These are phyloP conservation scores for Coregonus sp. DNA, from an alignment of 2,797 vertebrate genomes.

Conservation along the genomic window DNA sequence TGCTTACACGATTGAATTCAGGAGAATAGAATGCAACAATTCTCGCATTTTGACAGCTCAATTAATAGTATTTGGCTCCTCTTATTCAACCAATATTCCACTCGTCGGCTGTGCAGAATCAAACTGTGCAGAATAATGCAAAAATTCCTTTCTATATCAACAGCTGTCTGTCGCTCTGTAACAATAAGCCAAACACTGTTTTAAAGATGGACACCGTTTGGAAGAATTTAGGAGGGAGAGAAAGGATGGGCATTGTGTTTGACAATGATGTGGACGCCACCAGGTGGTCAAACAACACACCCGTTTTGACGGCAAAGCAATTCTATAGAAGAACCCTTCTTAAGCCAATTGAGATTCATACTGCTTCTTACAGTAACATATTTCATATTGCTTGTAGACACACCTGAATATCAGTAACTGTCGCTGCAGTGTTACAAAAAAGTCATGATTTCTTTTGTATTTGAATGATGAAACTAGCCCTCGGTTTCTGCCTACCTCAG, in stretches of 20 bases:
- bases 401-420: not conserved
- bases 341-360: not conserved
- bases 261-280: conserved; percentile 6
- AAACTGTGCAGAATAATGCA: not conserved
- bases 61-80: not conserved
- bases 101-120: not conserved
- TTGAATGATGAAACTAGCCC: too few relatives aligned
- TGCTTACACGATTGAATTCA: not conserved
- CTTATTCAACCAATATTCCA: not conserved
- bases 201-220: not conserved
- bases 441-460: too few relatives aligned
- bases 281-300: conserved; percentile 10
- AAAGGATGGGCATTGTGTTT: not conserved
- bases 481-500: too few relatives aligned
- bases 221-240: not conserved
- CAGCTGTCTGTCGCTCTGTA: not conserved
- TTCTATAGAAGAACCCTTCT: not conserved
- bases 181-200: not conserved
- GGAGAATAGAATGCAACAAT: not conserved
- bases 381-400: not conserved
- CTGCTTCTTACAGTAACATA: not conserved
- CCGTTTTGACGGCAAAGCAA: not conserved
- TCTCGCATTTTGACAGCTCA: not conserved
- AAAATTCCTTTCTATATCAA: not conserved
- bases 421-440: too few relatives aligned